Evolutionary conservation across 2,888 invertebrate genomes (phyloP).

Genomic region (Amiota mariae): DNA sequence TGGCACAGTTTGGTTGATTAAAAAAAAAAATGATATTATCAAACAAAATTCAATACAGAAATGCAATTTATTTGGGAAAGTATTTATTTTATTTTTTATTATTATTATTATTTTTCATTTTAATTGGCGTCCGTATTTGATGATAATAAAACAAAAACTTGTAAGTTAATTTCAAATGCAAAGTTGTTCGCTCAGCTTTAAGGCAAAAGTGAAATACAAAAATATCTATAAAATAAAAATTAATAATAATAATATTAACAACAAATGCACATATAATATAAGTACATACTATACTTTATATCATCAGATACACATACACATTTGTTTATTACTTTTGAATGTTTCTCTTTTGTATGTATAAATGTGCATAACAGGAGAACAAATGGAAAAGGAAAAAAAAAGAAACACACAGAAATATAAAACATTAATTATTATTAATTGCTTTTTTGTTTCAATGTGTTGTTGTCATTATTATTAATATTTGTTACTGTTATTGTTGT

Average conservation of each 20-base stretch:
- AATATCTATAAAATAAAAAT: neutral
- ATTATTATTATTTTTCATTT: neutral
- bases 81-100: neutral
- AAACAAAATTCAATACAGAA: conserved; percentile 4
- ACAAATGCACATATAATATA: neutral
- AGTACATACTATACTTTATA: no score
- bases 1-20: conserved; percentile 59
- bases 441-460: conserved; percentile 57
- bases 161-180: no score
- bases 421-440: conserved; percentile 72
- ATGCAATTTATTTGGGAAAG: neutral
- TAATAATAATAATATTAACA: neutral
- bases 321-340: no score
- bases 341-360: neutral
- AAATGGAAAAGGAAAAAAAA: neutral
- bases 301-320: no score
- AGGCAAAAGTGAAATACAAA: neutral
- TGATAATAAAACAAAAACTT: no score
- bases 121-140: conserved; percentile 1
- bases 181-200: neutral
- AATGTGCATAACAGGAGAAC: conserved; percentile 16
- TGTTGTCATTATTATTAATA: conserved; percentile 32
- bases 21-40: conserved; percentile 14
- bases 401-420: neutral
- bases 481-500: conserved; percentile 14